Evolutionary conservation across 2,888 invertebrate species (phyloP), one percentile per base, ranked within the genome.

Genomic region (Salpingus planirostris): DNA sequence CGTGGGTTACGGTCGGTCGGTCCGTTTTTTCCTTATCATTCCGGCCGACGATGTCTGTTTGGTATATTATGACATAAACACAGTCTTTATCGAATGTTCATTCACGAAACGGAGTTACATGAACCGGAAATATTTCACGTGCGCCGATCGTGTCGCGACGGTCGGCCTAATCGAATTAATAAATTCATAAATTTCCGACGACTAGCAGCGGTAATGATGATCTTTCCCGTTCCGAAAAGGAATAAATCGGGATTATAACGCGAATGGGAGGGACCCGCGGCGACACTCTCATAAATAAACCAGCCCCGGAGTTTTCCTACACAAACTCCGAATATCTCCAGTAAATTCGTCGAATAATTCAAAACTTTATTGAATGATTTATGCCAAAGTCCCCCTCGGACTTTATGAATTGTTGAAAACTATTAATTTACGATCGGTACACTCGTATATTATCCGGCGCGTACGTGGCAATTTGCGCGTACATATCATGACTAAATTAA

Each of bases 71-170:
- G 39, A 33, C 34, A 40, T 47, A 48, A 51, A 47, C 43, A 47
- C 46, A 40, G 46, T 49, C 40, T 47, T 46, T 42, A 47, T 47
- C 46, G n/a, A n/a, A n/a, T n/a, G 45, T 48, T 47, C 42, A 50
- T 44, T 45, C 39, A 40, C 42, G 38, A 40, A 47, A 44, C 40
- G 44, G 42, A 31, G 32, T 40, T 42, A 47, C 44, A 42, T 47
- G 43, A 43, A 40, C 40, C 44, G 38, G 33, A 37, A 44, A 43
- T 15, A 29, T 33, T 29, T 28, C 33, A 29, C 28, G 28, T 29
- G 15, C 15, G 13, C n/a, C 7, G 12, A 21, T 21, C 27, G 13
- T 13, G 28, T 28, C 10, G 24, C n/a, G n/a, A n/a, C 23, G 3
- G 4, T 23, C 23, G 22, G 25, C n/a, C n/a, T n/a, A n/a, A n/a